These are phyloP conservation scores for Eidolon helvum DNA, from an alignment of 2,113 vertebrate genomes.

Conservation along the genomic window DNA sequence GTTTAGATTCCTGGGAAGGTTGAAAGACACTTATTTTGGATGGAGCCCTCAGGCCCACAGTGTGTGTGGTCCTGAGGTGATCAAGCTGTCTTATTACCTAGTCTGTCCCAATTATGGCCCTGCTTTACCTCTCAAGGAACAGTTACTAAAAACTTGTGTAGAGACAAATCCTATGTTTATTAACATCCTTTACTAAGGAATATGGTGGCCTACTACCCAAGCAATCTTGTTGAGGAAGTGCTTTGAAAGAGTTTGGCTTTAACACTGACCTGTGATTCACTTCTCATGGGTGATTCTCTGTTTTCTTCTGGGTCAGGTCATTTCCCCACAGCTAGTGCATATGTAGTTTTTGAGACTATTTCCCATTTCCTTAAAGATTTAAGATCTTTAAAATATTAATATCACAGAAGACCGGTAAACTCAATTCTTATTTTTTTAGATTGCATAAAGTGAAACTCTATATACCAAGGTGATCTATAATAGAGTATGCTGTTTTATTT, in stretches of 20 bases:
- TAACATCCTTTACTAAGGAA: conserved; percentile 39
- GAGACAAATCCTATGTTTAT: neutral
- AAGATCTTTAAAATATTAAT: conserved; percentile 44
- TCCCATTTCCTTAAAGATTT: conserved; percentile 38
- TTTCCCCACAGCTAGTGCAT: neutral
- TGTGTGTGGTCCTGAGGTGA: conserved; percentile 60
- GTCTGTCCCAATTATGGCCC: neutral
- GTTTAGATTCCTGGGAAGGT: conserved; percentile 57
- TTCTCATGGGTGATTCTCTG: conserved; percentile 5
- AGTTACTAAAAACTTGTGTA: neutral
- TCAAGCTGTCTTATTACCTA: neutral
- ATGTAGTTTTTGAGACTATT: neutral
- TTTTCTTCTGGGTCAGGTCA: neutral
- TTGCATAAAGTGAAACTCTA: neutral
- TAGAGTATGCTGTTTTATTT: neutral
- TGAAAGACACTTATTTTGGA: conserved; percentile 54
- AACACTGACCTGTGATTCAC: conserved; percentile 10
- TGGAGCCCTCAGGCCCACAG: neutral
- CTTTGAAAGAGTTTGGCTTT: conserved; percentile 20
- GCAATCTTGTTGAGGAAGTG: neutral
- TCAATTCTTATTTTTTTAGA: conserved; percentile 38
- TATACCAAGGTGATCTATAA: neutral
- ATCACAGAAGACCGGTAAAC: conserved; percentile 28
- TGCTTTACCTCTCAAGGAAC: conserved; percentile 32
- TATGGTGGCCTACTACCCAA: neutral